phyloP scores from a whole-genome alignment of 2,888 invertebrate genomes.

The Meliscaeva auricollis region DNA sequence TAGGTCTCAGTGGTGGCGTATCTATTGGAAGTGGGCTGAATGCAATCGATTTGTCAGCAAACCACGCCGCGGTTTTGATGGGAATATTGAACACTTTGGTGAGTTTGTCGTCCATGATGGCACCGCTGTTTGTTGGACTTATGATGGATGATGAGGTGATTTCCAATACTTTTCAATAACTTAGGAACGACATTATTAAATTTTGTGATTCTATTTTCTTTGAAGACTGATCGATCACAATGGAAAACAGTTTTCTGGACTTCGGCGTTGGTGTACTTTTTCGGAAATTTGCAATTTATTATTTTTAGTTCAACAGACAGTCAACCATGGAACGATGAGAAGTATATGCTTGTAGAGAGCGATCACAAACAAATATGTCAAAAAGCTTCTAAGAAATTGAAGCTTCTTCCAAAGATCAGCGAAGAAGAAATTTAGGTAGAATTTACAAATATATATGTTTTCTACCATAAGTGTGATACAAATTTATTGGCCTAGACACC shows the following conservation, averaged over 20 bases:
- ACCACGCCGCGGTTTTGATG: slow-evolving; percentile 88
- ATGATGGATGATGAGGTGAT: slow-evolving; percentile 10
- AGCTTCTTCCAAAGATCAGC: no score
- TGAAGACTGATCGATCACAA: slow-evolving; percentile 82
- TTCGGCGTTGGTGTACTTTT: slow-evolving; percentile 88
- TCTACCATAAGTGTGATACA: no score
- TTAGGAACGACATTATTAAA: no score
- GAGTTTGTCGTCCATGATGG: slow-evolving; percentile 76
- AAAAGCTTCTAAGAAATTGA: slow-evolving; percentile 37
- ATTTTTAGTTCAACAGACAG: slow-evolving; percentile 87
- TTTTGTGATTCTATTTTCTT: not conserved
- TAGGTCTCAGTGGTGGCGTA: slow-evolving; percentile 83
- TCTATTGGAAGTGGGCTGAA: slow-evolving; percentile 84
- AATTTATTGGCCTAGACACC: no score
- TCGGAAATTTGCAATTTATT: slow-evolving; percentile 88
- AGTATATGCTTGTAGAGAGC: no score
- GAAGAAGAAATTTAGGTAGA: no score
- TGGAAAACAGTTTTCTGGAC: slow-evolving; percentile 89
- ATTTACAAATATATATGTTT: no score
- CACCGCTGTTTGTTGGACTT: not conserved
- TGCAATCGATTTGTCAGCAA: slow-evolving; percentile 88
- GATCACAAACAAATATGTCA: no score
- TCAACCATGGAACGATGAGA: slow-evolving; percentile 89
- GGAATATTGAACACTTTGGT: slow-evolving; percentile 87
- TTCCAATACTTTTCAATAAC: no score